These are phyloP conservation scores for Dicrostonyx torquatus DNA, from an alignment of 2,797 vertebrate species.

Conservation along the genomic window DNA sequence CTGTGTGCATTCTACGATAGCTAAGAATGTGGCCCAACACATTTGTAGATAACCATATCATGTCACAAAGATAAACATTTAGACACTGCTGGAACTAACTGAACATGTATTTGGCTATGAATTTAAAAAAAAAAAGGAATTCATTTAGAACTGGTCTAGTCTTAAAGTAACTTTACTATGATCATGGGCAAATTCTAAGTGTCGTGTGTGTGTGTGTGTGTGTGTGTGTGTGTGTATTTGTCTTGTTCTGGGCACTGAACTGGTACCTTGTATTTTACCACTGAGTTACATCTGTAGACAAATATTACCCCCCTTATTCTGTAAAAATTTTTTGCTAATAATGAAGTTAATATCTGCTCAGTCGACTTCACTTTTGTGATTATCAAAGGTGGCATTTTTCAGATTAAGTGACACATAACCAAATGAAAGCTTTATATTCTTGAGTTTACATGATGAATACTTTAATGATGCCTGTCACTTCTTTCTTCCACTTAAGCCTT, in stretches of 20 bases:
- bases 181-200: conserved; percentile 30
- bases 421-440: conserved; percentile 29
- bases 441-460: not conserved
- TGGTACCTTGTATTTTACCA: no score
- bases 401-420: not conserved
- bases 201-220: not conserved
- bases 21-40: not conserved
- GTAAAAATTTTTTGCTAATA: not conserved
- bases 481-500: conserved; percentile 37
- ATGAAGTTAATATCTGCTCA: conserved; percentile 25
- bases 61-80: not conserved
- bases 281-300: not conserved
- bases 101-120: conserved; percentile 41
- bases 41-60: not conserved
- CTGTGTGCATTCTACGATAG: not conserved
- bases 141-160: not conserved
- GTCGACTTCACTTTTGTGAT: not conserved
- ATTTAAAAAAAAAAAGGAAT: conserved; percentile 60
- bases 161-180: conserved; percentile 33
- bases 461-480: not conserved
- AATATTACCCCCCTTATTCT: not conserved
- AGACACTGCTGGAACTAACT: not conserved
- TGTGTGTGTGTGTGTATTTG: not conserved
- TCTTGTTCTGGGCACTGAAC: not conserved
- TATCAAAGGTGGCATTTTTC: conserved; percentile 9